Evolutionary conservation across 2,797 vertebrate genomes (phyloP), one percentile per base, ranked within the genome.

Genomic region (Coreius guichenoti): DNA sequence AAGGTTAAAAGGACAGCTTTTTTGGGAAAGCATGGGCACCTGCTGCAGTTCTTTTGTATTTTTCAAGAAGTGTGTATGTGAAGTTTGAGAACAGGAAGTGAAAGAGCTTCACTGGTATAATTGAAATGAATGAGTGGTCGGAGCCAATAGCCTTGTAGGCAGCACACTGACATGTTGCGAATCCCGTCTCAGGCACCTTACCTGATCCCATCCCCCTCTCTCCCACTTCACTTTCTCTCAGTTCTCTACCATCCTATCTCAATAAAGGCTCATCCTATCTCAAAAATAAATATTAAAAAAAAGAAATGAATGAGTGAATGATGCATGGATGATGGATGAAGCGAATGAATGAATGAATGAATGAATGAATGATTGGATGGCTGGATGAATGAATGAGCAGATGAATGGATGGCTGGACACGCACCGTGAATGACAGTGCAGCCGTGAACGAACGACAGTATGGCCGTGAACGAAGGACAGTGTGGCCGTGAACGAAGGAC

Each of bases 1-100:
- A 29, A 23, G 39, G 17, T 74, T 33, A 33, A 61, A 72, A 69
- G 80, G 67, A 56, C 23, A 58, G 80, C 9, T 47, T 73, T 73
- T 79, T 68, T 33, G 47, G 13, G 33, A 14, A 72, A 29, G 69
- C 61, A 49, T 49, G 11, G 43, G 33, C 17, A 29, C 3, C 67
- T 70, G 67, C 80, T 70, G 67, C 21, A 7, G 0, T 58, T 72
- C 26, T 63, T 43, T 63, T 1, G 2, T 29, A 43, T 65, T 65
- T 31, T 31, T 43, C 1, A 49, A 49, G 43, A 67, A 67, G 43
- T 26, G 1, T 58, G 33, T 61, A 19, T 74, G 72, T 74, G 4
- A 31, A 14, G 19, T 67, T n/a, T 67, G 11, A 33, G 29, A n/a
- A 67, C 8, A 39, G 23, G 54, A n/a, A 58, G 31, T 36, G 21